Evolutionary conservation across 2,797 vertebrate species (phyloP), one percentile per base, ranked within the genome.

Genomic region (Lerista edwardsae): DNA sequence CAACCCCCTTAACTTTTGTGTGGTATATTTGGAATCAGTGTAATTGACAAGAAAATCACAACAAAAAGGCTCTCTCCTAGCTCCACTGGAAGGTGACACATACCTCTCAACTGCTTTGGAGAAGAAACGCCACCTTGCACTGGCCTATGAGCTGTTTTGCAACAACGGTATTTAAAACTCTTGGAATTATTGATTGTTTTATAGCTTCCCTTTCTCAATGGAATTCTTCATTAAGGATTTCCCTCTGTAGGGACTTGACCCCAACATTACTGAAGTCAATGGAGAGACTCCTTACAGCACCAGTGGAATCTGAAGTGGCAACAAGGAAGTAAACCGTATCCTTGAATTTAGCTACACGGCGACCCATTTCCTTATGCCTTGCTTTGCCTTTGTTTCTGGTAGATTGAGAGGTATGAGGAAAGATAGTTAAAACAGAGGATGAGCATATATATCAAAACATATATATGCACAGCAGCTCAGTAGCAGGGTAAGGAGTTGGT

Each of bases 31-130:
- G 69, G 80, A 88, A 76, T 94, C 94, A 94, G 94, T 94, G 95
- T 89, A 95, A 96, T 90, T 95, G 94, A 94, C 95, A 95, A 93
- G 47, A 88, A 1, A 0, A 65, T n/a, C 84, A 85, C 82, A 93
- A 89, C 85, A 82, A 88, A 55, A 90, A 75, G 79, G 91, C 80
- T 79, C 41, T 91, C 84, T 31, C 3, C 76, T n/a, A 89, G 91
- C 90, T 86, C 86, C 87, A 84, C 91, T 90, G 89, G 84, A 92
- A 84, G 44, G 62, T 85, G 1, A 1, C 88, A 90, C 94, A 95
- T 95, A 95, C 95, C 95, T 96, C 96, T 96, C 95, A 95, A 94
- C 95, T 91, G 91, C 25, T 44, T 93, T 92, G 31, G 83, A 92
- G 88, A 87, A 90, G 65, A 87, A 80, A 7, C 47, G 85, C 77